Evolutionary conservation across 2,797 vertebrate genomes (phyloP), one percentile per base, ranked within the genome.

Genomic region (Cossypha dichroa): DNA sequence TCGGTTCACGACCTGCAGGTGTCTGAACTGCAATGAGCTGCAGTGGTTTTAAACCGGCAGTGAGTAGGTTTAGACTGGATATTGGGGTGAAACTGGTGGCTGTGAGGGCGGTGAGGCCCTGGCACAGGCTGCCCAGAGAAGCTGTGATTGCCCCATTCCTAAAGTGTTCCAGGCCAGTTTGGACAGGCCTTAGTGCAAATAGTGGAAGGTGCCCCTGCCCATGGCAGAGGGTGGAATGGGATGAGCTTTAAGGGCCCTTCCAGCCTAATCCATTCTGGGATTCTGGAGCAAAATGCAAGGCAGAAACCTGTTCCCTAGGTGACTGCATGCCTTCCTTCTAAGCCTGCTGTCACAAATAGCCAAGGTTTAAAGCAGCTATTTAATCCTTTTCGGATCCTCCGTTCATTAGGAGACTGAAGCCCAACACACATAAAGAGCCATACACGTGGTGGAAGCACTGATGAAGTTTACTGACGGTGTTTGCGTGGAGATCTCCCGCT

Each of bases 241-340:
- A 28, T 28, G 31, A 31, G 8, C 23, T 55, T n/a, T 36, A 20
- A 68, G 48, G 15, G 43, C 15, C 19, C 2, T 43, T 55, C 22
- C 48, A n/a, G 9, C 19, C 31, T 18, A 48, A 18, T 43, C 41
- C 26, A 16, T 40, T 46, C 12, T 48, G 31, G 16, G 33, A 59
- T 34, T 48, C 13, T 48, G 29, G 41, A 63, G 26, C 51, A 79
- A 54, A 77, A 43, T 4, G 4, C 26, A 40, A 26, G 34, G 46
- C 38, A 58, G 48, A 62, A 51, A 33, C 17, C 33, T 63, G 28
- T 33, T 73, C 23, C 62, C 36, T 19, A 8, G 23, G 31, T 26
- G 23, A 15, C 66, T 1, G 2, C 4, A 2, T 8, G 12, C 41
- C 67, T 69, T 60, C 1, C 1, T 63, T 41, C 38, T n/a, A 8